phyloP scores from a whole-genome alignment of 2,888 invertebrate genomes.

The Nephrotoma flavescens region DNA sequence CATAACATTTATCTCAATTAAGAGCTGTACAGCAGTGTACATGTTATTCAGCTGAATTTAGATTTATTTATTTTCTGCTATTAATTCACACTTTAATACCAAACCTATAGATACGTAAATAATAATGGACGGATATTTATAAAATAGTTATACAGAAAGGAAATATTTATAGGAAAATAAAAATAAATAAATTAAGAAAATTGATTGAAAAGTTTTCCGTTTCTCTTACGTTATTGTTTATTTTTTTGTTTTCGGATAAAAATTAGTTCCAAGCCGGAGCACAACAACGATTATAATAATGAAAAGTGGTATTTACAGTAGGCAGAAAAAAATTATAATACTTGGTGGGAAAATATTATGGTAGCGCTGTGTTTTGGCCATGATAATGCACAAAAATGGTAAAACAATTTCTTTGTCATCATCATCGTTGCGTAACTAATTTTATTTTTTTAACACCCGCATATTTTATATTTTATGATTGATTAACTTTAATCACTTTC shows the following conservation, averaged over 20 bases:
- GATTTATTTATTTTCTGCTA: neutral
- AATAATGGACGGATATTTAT: neutral
- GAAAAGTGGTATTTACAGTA: neutral
- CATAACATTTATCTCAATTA: neutral
- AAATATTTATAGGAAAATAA: neutral
- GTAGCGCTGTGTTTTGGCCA: neutral
- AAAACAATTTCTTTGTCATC: neutral
- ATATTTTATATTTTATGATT: neutral
- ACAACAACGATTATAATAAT: neutral
- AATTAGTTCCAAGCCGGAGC: neutral
- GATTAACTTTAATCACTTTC: neutral
- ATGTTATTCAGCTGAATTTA: neutral
- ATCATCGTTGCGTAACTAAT: neutral
- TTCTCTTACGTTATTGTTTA: neutral
- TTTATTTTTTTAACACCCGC: neutral
- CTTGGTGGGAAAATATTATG: neutral
- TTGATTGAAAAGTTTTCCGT: neutral
- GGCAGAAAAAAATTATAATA: neutral
- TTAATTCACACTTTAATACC: neutral
- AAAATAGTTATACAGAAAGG: neutral
- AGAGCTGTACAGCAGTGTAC: neutral
- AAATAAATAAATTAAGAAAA: neutral
- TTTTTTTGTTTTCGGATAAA: neutral
- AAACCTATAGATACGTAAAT: neutral
- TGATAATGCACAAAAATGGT: neutral